phyloP scores from a whole-genome alignment of 2,113 vertebrate genomes.

The Pelusios castaneus region DNA sequence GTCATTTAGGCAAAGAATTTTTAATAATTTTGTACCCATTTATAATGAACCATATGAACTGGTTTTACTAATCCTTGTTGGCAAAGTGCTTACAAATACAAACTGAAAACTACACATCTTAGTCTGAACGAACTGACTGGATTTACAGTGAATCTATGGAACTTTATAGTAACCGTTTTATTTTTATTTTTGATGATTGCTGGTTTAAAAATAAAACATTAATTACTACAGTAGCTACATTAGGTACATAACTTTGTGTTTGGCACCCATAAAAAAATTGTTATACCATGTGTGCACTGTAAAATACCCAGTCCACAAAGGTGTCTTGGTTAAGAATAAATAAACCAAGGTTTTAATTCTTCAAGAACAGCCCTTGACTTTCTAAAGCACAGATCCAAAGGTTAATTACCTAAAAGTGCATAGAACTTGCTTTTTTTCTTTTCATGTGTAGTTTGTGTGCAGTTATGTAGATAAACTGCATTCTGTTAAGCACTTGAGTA shows the following conservation, averaged over 20 bases:
- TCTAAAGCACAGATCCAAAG: constrained; percentile 30
- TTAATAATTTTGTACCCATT: neutral
- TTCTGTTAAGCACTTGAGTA: neutral
- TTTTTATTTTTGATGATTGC: neutral
- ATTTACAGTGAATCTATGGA: neutral
- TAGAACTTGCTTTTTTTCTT: neutral
- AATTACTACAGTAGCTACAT: neutral
- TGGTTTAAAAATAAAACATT: neutral
- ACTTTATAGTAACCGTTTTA: neutral
- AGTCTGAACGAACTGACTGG: neutral
- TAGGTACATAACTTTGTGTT: constrained; percentile 35
- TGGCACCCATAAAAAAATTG: constrained; percentile 44
- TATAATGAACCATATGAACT: neutral
- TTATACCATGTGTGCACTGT: constrained; percentile 34
- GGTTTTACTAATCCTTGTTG: neutral
- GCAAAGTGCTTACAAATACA: neutral
- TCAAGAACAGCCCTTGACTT: constrained; percentile 44
- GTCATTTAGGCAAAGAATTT: neutral
- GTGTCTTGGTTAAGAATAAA: constrained; percentile 13
- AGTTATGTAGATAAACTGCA: neutral
- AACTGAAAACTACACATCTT: neutral
- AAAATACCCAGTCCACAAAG: constrained; percentile 24
- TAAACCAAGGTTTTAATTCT: constrained; percentile 32
- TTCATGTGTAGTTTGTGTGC: neutral
- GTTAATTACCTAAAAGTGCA: constrained; percentile 17